phyloP scores from a whole-genome alignment of 2,113 vertebrate genomes.

The Actenoides hombroni region DNA sequence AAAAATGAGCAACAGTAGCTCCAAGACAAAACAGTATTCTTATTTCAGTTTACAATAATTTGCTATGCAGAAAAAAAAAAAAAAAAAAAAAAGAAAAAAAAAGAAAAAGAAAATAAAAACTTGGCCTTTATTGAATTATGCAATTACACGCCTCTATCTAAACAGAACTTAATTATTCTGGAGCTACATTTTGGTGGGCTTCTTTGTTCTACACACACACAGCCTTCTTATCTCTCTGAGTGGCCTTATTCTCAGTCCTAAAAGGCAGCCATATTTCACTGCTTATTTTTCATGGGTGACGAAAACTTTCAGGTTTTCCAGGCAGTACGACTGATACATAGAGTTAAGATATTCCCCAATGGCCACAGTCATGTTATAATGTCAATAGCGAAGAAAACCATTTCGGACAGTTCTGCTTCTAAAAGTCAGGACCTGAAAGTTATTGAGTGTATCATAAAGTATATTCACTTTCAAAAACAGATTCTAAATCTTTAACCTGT shows the following conservation, averaged over 20 bases:
- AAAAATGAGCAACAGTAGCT: background rate
- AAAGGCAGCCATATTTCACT: background rate
- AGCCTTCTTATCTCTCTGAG: background rate
- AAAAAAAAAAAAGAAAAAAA: background rate
- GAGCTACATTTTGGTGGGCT: background rate
- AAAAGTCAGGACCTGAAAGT: background rate
- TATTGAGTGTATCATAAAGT: background rate
- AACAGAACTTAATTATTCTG: background rate
- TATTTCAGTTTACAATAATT: background rate
- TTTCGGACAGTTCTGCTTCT: background rate
- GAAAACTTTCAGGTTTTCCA: background rate
- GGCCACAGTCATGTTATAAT: background rate
- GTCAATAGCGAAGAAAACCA: background rate
- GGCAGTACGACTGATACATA: accelerated
- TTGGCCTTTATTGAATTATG: accelerated
- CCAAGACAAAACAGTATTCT: background rate
- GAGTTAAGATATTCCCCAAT: background rate
- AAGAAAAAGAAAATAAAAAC: background rate
- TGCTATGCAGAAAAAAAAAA: background rate
- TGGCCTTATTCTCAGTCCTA: background rate
- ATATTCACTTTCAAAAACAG: background rate
- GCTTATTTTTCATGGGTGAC: background rate
- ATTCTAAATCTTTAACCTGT: background rate
- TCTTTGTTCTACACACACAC: background rate
- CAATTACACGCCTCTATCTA: background rate